phyloP scores from a whole-genome alignment of 2,888 invertebrate species.

The Xylota sylvarum region DNA sequence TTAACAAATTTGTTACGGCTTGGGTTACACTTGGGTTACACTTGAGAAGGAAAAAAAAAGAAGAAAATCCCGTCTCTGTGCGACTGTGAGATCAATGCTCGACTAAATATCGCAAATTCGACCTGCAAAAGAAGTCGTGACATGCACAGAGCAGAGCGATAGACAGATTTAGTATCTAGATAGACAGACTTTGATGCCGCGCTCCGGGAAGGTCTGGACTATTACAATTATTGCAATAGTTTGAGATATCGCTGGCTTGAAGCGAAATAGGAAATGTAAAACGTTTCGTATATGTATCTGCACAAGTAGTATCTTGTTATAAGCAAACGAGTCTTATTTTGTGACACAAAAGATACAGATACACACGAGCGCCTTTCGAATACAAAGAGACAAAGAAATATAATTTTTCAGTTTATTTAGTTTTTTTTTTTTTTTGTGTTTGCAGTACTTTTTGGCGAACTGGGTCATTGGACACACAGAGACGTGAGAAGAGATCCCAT shows the following conservation, averaged over 20 bases:
- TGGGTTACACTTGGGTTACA: constrained; percentile 3
- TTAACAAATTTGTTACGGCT: constrained; percentile 48
- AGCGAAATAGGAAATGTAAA: constrained; percentile 65
- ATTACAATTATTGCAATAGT: constrained; percentile 39
- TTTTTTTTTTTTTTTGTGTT: constrained; percentile 26
- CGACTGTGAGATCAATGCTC: constrained; percentile 47
- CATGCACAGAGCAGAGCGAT: constrained; percentile 67
- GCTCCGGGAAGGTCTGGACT: constrained; percentile 10
- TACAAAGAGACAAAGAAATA: constrained; percentile 66
- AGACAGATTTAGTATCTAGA: constrained; percentile 60
- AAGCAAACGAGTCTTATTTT: constrained; percentile 66
- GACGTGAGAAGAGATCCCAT: constrained; percentile 57
- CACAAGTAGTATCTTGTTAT: constrained; percentile 3
- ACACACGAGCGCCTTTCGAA: constrained; percentile 32
- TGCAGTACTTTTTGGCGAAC: constrained; percentile 67
- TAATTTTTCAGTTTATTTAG: neutral
- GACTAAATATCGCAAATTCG: constrained; percentile 51
- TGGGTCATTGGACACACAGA: constrained; percentile 69
- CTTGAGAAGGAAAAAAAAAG: constrained; percentile 14
- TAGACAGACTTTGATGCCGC: constrained; percentile 19
- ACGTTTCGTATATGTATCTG: constrained; percentile 12
- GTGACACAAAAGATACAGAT: constrained; percentile 57
- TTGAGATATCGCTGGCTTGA: constrained; percentile 38
- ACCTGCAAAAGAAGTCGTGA: constrained; percentile 71
- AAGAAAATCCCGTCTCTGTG: neutral